Percentiles rank a stretch among this genome's conserved stretches.
These are phyloP conservation scores for Megastigmus dorsalis DNA, from an alignment of 2,888 invertebrate genomes.

Conservation along the genomic window DNA sequence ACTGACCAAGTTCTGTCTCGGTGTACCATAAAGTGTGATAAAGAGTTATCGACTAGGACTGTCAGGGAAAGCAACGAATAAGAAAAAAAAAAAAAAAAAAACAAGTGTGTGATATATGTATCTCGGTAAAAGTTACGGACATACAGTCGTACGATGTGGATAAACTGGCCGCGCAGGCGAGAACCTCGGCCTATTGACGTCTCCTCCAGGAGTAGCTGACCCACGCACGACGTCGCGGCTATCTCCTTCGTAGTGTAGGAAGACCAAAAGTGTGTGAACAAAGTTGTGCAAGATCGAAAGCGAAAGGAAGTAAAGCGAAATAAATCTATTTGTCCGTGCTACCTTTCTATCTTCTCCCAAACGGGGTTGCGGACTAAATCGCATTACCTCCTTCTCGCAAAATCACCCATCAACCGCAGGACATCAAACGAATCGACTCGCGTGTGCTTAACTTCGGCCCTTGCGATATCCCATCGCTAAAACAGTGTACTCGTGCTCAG, in stretches of 20 bases:
- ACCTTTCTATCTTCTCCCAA: too few species aligned
- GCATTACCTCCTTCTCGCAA: too few species aligned
- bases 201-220: constrained; percentile 41
- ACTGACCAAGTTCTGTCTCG: background rate
- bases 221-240: background rate
- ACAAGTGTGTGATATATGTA: background rate
- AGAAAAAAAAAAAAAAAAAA: too few species aligned
- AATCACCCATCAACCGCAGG: too few species aligned
- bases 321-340: too few species aligned
- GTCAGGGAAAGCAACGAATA: too few species aligned
- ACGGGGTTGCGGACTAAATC: too few species aligned
- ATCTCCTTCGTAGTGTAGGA: background rate
- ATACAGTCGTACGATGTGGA: constrained; percentile 29
- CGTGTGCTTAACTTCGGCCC: background rate
- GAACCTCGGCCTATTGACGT: background rate
- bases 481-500: constrained; percentile 18
- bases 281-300: too few species aligned
- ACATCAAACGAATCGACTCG: background rate
- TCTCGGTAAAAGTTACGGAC: background rate
- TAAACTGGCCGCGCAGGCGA: background rate
- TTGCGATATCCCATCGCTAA: background rate
- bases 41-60: too few species aligned
- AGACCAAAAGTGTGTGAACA: background rate
- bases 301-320: too few species aligned
- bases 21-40: too few species aligned